Conservation (phyloP, 2,797 vertebrate genomes). For the Spheniscus humboldti region DNA sequence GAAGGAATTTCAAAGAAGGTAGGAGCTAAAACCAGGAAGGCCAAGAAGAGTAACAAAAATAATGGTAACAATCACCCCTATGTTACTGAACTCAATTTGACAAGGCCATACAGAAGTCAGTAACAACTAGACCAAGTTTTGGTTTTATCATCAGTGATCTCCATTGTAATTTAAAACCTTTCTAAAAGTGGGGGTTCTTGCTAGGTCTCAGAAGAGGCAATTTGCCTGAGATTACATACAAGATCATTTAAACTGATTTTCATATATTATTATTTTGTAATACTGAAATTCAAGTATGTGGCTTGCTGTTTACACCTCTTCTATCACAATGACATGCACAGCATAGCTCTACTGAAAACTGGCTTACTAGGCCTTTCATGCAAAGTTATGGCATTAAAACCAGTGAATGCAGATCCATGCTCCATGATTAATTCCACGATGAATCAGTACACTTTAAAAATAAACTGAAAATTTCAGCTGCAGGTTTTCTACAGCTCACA, state of each 20-base stretch:
- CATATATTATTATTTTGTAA: not conserved
- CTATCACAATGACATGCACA: not conserved
- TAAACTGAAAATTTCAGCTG: not conserved
- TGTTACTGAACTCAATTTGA: not conserved
- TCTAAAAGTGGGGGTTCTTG: not conserved
- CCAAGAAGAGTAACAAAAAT: not conserved
- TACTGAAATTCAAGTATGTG: not conserved
- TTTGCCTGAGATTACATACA: not conserved
- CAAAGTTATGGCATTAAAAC: not conserved
- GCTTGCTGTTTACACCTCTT: not conserved
- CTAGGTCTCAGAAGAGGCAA: not conserved
- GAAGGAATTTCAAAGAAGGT: not conserved
- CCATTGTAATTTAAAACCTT: not conserved
- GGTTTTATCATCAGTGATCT: not conserved
- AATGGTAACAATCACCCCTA: not conserved
- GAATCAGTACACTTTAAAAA: not conserved
- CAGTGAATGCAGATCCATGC: not conserved
- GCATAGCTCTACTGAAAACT: not conserved
- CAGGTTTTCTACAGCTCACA: not conserved
- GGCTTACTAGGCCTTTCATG: not conserved
- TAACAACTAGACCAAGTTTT: not conserved
- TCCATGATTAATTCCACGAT: not conserved
- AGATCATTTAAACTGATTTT: not conserved
- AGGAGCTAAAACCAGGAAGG: not conserved
- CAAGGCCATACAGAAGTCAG: not conserved